phyloP scores from a whole-genome alignment of 2,888 invertebrate genomes.

The Drosophila quinaria region DNA sequence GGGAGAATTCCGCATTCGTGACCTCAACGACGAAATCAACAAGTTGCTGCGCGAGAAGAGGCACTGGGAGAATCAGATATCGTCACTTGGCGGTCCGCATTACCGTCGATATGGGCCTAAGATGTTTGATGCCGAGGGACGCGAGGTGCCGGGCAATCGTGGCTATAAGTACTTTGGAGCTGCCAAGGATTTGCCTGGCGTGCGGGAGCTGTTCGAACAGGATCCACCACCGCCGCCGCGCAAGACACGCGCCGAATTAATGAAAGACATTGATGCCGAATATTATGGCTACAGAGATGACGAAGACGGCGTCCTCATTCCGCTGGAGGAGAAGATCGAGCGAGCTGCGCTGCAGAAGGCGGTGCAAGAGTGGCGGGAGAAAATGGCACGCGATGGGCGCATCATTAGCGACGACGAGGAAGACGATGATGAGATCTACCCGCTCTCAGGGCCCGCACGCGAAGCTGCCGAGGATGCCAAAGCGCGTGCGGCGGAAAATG shows the following conservation, averaged over 20 bases:
- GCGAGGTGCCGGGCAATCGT: slow-evolving; percentile 98
- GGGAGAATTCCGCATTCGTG: slow-evolving; percentile 99
- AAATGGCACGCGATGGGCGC: slow-evolving; percentile 88
- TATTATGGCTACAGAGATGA: slow-evolving; percentile 99
- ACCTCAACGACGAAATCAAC: slow-evolving; percentile 99
- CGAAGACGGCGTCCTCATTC: slow-evolving; percentile 97
- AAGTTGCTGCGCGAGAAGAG: slow-evolving; percentile 97
- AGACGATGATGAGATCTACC: slow-evolving; percentile 88
- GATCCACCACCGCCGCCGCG: slow-evolving; percentile 96
- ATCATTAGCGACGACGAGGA: slow-evolving; percentile 90
- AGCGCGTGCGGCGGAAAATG: slow-evolving; percentile 58
- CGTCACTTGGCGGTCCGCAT: slow-evolving; percentile 97
- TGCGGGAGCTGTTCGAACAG: slow-evolving; percentile 98
- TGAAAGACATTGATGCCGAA: slow-evolving; percentile 99
- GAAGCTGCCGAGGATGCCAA: slow-evolving; percentile 76
- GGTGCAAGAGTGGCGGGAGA: slow-evolving; percentile 91
- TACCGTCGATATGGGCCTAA: slow-evolving; percentile 95
- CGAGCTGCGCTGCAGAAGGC: slow-evolving; percentile 88
- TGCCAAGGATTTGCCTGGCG: slow-evolving; percentile 98
- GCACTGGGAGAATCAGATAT: slow-evolving; percentile 99
- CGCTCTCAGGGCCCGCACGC: slow-evolving; percentile 82
- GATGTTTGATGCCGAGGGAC: slow-evolving; percentile 96
- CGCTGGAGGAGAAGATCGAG: slow-evolving; percentile 94
- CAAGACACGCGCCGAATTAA: slow-evolving; percentile 97
- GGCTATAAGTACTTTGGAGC: slow-evolving; percentile 99